Percentiles rank a stretch among this genome's conserved stretches.
These are phyloP conservation scores for Manduca sexta DNA, from an alignment of 1,140 invertebrate genomes.

Conservation along the genomic window DNA sequence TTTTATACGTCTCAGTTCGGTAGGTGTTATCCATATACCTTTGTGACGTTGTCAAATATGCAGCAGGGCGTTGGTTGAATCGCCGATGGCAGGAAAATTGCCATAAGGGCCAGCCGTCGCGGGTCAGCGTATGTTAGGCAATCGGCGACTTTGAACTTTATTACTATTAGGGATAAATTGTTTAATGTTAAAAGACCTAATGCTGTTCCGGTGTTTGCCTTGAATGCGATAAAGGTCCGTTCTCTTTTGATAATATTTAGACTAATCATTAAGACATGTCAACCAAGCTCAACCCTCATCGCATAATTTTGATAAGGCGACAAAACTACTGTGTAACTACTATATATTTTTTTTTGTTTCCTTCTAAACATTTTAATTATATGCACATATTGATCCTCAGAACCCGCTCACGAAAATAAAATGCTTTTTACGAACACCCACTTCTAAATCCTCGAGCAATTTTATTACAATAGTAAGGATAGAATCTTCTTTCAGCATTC, in stretches of 20 bases:
- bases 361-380: too few species aligned
- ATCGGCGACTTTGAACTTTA: constrained; percentile 3
- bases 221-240: constrained; percentile 53
- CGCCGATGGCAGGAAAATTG: constrained; percentile 41
- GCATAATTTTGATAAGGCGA: too few species aligned
- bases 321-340: too few species aligned
- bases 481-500: too few species aligned
- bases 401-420: too few species aligned
- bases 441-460: too few species aligned
- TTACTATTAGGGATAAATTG: constrained; percentile 12
- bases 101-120: constrained; percentile 13
- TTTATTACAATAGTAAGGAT: too few species aligned
- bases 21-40: constrained; percentile 47
- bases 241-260: constrained; percentile 33
- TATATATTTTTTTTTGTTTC: too few species aligned
- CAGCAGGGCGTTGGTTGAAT: constrained; percentile 44
- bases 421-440: too few species aligned
- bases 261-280: too few species aligned
- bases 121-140: not conserved
- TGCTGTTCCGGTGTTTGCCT: constrained; percentile 32
- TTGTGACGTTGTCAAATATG: constrained; percentile 53
- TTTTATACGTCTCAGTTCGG: constrained; percentile 47
- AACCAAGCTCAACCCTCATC: too few species aligned
- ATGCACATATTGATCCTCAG: too few species aligned
- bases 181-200: constrained; percentile 6